Evolutionary conservation across 2,888 invertebrate species (phyloP), one percentile per base, ranked within the genome.

Genomic region (Chrysodeixis includens): DNA sequence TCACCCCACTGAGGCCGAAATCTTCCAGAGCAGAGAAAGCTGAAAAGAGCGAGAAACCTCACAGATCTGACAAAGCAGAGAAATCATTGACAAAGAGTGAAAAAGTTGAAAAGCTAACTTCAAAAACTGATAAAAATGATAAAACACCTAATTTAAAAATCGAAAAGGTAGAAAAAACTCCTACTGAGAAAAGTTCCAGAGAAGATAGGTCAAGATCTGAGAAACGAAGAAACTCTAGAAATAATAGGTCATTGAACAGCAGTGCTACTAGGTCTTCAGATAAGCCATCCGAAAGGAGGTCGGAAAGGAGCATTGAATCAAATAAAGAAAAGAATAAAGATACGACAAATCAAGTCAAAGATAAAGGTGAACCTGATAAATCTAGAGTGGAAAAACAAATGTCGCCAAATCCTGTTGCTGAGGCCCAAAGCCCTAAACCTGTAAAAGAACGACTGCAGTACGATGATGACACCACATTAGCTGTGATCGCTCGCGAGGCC

Each of bases 381-480:
- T 66, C 62, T 0, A 67, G 35, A 57, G 44, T 26, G 54, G 67
- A 67, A 14, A 67, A 64, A 26, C 59, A 44, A 12, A 54, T 16
- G 40, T 67, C 75, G 8, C 53, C 69, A 9, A 71, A 69, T 67
- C 56, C 67, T 49, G 54, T 26, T 3, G 57, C 73, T 32, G 69
- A 56, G 3, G 2, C 66, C 53, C 74, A 83, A 5, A 82, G 30
- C 56, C 44, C 76, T 0, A 89, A 78, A 78, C n/a, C 81, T 9
- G 58, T 66, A 0, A 92, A 89, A 79, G 89, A 90, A 7, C 76
- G 82, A 7, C 58, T 84, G 1, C 79, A 85, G 16, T 85, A 87
- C 32, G 93, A 93, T 30, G 93, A 94, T 49, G 86, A 94, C 60
- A 88, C 84, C 3, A 88, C 82, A n/a, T 71, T 92, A 62, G 90